These are phyloP conservation scores for Takifugu flavidus DNA, from an alignment of 2,113 vertebrate species.

Conservation along the genomic window DNA sequence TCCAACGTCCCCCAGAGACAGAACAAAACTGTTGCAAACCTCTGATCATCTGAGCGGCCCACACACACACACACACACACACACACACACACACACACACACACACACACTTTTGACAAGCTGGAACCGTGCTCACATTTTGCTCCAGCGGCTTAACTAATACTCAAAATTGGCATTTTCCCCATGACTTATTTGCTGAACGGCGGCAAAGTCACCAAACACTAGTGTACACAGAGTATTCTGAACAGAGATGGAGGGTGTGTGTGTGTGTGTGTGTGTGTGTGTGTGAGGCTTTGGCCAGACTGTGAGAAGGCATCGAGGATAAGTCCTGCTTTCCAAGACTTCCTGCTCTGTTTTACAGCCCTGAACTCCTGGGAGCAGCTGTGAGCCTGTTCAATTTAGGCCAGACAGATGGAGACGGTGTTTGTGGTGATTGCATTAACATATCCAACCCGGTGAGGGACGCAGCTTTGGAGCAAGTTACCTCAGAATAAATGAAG, in stretches of 20 bases:
- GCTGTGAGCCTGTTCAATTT: conserved; percentile 68
- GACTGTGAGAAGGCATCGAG: conserved; percentile 3
- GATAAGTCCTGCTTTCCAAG: conserved; percentile 27
- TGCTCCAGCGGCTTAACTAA: not conserved
- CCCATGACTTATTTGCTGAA: not conserved
- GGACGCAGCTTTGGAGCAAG: conserved; percentile 20
- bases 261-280: not conserved
- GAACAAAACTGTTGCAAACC: too few species aligned
- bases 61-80: too few species aligned
- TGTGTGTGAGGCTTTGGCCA: conserved; percentile 12
- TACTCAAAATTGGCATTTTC: not conserved
- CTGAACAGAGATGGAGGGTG: not conserved
- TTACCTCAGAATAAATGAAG: conserved; percentile 14
- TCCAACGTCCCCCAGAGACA: too few species aligned
- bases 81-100: too few species aligned
- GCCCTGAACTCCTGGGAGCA: conserved; percentile 53
- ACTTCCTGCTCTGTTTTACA: conserved; percentile 44
- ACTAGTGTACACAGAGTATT: too few species aligned
- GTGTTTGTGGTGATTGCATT: conserved; percentile 72
- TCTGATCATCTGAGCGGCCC: too few species aligned
- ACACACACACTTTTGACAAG: too few species aligned
- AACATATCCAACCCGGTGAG: conserved; percentile 60
- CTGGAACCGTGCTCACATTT: too few species aligned
- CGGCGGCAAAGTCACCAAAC: not conserved
- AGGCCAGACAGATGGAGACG: conserved; percentile 68